Evolutionary conservation across 92 coral and sea anemone genomes (phyloP).

Genomic region (Palythoa heliodiscus): DNA sequence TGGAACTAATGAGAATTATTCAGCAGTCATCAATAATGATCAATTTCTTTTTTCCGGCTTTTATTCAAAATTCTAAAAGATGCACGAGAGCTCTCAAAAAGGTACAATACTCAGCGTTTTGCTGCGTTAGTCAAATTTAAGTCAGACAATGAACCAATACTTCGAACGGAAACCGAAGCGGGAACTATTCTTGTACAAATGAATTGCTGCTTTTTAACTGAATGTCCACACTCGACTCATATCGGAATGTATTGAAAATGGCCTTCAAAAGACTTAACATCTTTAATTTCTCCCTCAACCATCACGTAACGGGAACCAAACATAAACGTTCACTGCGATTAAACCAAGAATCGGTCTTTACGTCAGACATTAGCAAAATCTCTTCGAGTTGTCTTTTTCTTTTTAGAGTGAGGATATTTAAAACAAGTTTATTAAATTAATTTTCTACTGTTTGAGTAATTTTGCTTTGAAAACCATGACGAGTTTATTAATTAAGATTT

Average conservation of each 20-base stretch:
- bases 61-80: not conserved
- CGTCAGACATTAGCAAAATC: not conserved
- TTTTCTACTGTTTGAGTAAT: slow-evolving; percentile 12
- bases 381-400: not conserved
- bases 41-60: slow-evolving; percentile 21
- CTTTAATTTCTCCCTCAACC: not conserved
- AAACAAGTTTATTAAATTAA: slow-evolving; percentile 12
- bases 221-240: not conserved
- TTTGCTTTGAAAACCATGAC: slow-evolving; percentile 17
- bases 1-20: slow-evolving; percentile 1
- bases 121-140: slow-evolving; percentile 5
- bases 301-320: not conserved
- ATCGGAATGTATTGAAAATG: not conserved
- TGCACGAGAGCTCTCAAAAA: slow-evolving; percentile 5
- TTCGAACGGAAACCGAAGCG: slow-evolving; percentile 27
- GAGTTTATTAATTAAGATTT: not conserved
- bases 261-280: not conserved
- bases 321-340: not conserved
- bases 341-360: not conserved
- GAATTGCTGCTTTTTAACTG: not conserved
- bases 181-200: not conserved
- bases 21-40: not conserved
- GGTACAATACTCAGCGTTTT: slow-evolving; percentile 20
- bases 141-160: slow-evolving; percentile 15
- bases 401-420: not conserved